Evolutionary conservation across 2,797 vertebrate species (phyloP).

Genomic region (Galaxias olidus): DNA sequence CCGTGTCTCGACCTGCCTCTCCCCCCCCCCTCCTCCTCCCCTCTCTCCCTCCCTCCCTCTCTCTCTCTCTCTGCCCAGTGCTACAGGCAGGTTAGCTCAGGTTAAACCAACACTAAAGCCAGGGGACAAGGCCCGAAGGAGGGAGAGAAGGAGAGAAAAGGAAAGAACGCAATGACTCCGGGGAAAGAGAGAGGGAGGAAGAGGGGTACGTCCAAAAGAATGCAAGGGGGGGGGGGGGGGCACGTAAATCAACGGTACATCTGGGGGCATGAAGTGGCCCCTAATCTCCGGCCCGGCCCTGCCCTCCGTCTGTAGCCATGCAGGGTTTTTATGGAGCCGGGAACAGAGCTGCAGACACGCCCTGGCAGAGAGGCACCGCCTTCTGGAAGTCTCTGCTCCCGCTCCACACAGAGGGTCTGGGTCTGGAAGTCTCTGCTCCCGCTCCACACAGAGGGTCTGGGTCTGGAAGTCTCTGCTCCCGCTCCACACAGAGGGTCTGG

Average conservation of each 20-base stretch:
- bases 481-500: slow-evolving; percentile 26
- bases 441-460: slow-evolving; percentile 26
- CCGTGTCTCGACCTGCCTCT: neutral
- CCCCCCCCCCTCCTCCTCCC: neutral
- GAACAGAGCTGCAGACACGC: neutral
- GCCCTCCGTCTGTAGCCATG: neutral
- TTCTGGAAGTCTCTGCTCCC: slow-evolving; percentile 25
- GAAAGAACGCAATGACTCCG: too few relatives aligned
- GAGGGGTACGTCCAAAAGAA: too few relatives aligned
- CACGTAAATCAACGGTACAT: slow-evolving; percentile 60
- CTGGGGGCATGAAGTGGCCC: slow-evolving; percentile 50
- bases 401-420: slow-evolving; percentile 26
- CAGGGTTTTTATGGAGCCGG: neutral
- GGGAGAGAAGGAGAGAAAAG: slow-evolving; percentile 11
- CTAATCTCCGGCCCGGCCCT: slow-evolving; percentile 26
- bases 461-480: slow-evolving; percentile 27
- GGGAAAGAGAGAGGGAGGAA: too few relatives aligned
- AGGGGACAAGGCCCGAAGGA: slow-evolving; percentile 16
- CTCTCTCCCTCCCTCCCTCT: neutral
- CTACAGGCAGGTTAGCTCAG: slow-evolving; percentile 37
- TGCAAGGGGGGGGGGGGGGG: neutral
- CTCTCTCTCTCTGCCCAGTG: slow-evolving; percentile 3
- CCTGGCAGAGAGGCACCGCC: slow-evolving; percentile 26
- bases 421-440: slow-evolving; percentile 27
- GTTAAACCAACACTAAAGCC: slow-evolving; percentile 52